Evolutionary conservation across 2,888 invertebrate species (phyloP).

Genomic region (Ormyrus thymus): DNA sequence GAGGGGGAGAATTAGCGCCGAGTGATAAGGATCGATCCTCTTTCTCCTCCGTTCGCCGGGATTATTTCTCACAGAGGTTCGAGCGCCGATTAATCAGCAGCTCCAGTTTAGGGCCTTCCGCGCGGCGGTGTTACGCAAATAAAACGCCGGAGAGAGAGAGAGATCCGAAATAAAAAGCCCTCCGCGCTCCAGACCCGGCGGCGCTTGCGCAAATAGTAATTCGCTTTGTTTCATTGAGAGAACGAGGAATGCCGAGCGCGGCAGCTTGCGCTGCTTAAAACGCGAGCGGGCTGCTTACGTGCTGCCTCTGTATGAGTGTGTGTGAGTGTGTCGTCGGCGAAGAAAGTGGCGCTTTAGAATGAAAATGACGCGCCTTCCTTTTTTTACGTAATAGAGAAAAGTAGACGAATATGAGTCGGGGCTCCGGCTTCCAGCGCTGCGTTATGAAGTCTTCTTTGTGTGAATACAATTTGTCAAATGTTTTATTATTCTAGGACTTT

Average conservation of each 20-base stretch:
- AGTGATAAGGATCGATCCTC: background rate
- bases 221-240: conserved; percentile 37
- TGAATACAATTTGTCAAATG: too few relatives aligned
- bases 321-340: background rate
- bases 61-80: conserved; percentile 14
- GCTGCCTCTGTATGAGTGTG: background rate
- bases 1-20: background rate
- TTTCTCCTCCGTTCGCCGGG: background rate
- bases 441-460: too few relatives aligned
- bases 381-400: conserved; percentile 52
- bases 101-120: background rate
- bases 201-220: conserved; percentile 22
- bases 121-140: conserved; percentile 33
- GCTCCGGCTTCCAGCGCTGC: too few relatives aligned
- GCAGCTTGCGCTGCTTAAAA: background rate
- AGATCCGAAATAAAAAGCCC: conserved; percentile 30
- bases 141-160: background rate
- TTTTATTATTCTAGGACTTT: too few relatives aligned
- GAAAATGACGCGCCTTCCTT: conserved; percentile 37
- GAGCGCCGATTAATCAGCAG: conserved; percentile 17
- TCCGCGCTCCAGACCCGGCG: background rate
- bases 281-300: too few relatives aligned
- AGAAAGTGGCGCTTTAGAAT: conserved; percentile 42
- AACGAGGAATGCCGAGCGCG: background rate
- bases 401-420: conserved; percentile 24